Conservation (phyloP, 2,113 vertebrate species). For the Neofelis nebulosa region DNA sequence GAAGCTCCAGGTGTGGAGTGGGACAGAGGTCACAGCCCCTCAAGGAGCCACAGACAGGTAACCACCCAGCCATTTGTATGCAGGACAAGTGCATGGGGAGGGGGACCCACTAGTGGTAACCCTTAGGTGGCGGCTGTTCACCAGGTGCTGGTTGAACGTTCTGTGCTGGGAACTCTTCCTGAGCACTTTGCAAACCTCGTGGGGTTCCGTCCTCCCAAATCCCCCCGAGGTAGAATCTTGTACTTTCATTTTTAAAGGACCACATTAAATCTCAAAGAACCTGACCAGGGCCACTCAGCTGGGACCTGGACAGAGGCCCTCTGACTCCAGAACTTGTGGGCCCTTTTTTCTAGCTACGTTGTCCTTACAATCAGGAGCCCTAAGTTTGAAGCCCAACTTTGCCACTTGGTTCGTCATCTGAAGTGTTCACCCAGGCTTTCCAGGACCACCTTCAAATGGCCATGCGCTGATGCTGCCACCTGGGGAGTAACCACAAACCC, state of each 20-base stretch:
- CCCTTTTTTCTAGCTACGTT: background rate
- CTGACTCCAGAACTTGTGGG: background rate
- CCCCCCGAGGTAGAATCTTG: background rate
- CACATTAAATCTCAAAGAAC: background rate
- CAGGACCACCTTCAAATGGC: too few relatives aligned
- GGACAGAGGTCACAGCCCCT: slow-evolving; percentile 48
- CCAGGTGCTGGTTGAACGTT: background rate
- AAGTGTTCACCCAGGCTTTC: too few relatives aligned
- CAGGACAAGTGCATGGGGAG: accelerated
- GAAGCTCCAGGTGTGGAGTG: slow-evolving; percentile 78
- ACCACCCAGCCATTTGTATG: background rate
- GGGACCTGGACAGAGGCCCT: background rate
- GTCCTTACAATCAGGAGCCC: background rate
- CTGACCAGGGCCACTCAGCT: background rate
- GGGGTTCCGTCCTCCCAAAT: background rate
- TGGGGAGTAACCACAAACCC: background rate
- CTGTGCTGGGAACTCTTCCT: background rate
- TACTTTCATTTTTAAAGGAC: background rate
- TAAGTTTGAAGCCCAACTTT: background rate
- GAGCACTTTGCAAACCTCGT: background rate
- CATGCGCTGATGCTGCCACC: accelerated
- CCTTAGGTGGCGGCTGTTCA: accelerated
- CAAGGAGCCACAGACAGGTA: slow-evolving; percentile 82
- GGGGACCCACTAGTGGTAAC: accelerated
- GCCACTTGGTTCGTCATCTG: background rate